phyloP scores from a whole-genome alignment of 2,113 vertebrate species.

The Hemiprocne comata region DNA sequence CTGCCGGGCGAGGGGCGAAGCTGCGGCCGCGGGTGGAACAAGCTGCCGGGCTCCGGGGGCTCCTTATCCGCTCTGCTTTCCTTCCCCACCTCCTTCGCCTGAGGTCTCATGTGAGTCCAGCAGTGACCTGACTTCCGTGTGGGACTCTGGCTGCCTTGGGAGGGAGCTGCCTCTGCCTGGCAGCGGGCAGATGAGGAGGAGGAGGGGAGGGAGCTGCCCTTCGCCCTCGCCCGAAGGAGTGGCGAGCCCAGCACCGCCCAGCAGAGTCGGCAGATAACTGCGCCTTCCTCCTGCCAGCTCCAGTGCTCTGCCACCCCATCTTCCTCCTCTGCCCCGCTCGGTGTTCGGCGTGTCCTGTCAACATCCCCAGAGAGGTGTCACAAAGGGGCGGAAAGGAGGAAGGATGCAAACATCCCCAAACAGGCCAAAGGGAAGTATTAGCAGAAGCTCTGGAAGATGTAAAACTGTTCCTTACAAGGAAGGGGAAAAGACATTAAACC shows the following conservation, averaged over 20 bases:
- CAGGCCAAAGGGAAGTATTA: neutral
- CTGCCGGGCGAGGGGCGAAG: no score
- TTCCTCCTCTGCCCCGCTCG: neutral
- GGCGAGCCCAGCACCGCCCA: slow-evolving; percentile 8
- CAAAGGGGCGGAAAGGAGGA: neutral
- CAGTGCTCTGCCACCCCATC: neutral
- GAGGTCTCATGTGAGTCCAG: neutral
- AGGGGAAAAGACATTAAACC: neutral
- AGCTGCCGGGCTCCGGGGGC: no score
- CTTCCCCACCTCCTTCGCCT: neutral
- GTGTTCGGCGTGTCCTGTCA: neutral
- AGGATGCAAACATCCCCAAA: no score
- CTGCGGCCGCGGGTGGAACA: no score
- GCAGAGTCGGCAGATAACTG: neutral
- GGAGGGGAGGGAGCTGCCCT: slow-evolving; percentile 12
- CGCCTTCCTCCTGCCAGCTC: neutral
- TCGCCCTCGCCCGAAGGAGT: slow-evolving; percentile 9
- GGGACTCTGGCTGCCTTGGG: neutral
- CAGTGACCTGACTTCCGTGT: slow-evolving; percentile 50
- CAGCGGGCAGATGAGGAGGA: neutral
- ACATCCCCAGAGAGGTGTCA: neutral
- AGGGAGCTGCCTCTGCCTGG: slow-evolving; percentile 39
- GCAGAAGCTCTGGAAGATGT: neutral
- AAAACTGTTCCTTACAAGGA: neutral
- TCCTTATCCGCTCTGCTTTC: neutral